phyloP scores from a whole-genome alignment of 2,113 vertebrate genomes.

The Cavia aperea region DNA sequence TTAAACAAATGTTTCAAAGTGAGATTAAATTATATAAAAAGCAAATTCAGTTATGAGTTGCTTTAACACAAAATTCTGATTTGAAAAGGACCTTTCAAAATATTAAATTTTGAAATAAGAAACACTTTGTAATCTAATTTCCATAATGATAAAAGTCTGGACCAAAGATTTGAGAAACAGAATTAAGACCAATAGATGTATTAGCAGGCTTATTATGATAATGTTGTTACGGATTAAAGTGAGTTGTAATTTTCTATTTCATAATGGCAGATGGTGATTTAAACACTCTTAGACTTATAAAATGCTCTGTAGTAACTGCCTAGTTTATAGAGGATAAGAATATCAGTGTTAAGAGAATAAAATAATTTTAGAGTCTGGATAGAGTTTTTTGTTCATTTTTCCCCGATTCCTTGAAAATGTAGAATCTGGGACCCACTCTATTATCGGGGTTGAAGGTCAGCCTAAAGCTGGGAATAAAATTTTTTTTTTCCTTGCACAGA shows the following conservation, averaged over 20 bases:
- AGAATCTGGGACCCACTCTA: not conserved
- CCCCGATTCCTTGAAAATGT: not conserved
- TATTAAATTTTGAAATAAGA: not conserved
- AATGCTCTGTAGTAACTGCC: not conserved
- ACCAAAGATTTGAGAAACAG: not conserved
- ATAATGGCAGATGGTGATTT: not conserved
- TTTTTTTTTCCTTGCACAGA: not conserved
- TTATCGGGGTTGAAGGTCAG: not conserved
- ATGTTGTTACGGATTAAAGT: not conserved
- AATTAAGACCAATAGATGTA: not conserved
- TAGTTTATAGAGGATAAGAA: slow-evolving; percentile 10
- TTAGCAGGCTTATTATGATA: not conserved
- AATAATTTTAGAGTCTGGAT: not conserved
- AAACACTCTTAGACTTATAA: not conserved
- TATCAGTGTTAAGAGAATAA: not conserved
- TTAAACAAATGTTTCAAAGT: slow-evolving; percentile 12
- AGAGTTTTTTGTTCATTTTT: not conserved
- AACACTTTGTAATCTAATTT: slow-evolving; percentile 10
- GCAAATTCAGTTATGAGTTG: not conserved
- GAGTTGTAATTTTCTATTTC: not conserved
- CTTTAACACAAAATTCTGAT: not conserved
- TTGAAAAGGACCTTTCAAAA: not conserved
- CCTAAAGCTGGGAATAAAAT: not conserved
- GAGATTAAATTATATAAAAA: slow-evolving; percentile 25
- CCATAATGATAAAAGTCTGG: not conserved